Conservation (phyloP, 2,113 vertebrate species). For the Ceratotherium simum region DNA sequence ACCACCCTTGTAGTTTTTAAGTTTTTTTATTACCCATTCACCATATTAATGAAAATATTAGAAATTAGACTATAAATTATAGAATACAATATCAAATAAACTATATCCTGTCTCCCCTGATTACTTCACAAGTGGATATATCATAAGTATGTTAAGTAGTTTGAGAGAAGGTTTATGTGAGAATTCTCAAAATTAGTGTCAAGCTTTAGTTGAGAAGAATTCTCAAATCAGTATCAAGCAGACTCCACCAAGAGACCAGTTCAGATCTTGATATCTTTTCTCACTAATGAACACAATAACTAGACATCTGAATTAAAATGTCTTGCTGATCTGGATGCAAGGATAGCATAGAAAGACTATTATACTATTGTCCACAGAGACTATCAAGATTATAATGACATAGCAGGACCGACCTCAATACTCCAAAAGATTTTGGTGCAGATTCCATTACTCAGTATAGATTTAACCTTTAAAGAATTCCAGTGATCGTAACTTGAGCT, state of each 20-base stretch:
- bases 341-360: neutral
- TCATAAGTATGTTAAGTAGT: neutral
- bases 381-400: neutral
- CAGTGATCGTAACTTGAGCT: neutral
- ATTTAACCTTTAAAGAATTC: neutral
- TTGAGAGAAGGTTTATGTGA: neutral
- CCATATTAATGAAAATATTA: neutral
- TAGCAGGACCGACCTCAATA: neutral
- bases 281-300: neutral
- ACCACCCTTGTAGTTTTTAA: neutral
- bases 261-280: neutral
- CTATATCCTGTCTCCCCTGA: neutral
- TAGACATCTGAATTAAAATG: neutral
- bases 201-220: neutral
- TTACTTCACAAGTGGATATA: neutral
- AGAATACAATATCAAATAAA: neutral
- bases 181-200: neutral
- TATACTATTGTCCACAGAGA: neutral
- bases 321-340: neutral
- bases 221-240: neutral
- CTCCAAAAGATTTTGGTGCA: neutral
- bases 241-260: neutral
- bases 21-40: neutral
- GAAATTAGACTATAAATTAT: neutral
- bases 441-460: neutral